phyloP scores from a whole-genome alignment of 23 tunicate species.

The Pegea sp. region DNA sequence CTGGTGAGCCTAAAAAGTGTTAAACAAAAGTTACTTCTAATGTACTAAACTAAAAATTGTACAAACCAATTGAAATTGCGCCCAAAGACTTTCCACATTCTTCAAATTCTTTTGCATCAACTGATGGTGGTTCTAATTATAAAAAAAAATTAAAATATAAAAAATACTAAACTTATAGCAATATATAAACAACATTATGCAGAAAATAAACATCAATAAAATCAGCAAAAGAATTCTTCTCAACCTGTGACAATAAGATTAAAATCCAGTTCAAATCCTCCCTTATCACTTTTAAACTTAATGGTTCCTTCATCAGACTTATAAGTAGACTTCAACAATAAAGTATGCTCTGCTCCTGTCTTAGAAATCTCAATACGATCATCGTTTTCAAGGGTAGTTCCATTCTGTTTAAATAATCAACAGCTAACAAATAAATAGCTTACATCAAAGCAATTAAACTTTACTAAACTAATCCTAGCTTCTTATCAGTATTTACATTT shows the following conservation, averaged over 20 bases:
- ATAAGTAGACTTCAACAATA: conserved; percentile 29
- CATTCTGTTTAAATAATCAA: conserved; percentile 17
- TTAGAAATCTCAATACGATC: conserved; percentile 36
- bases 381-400: conserved; percentile 20
- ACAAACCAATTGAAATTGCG: conserved; percentile 25
- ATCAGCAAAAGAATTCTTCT: no score
- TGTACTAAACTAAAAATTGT: not conserved
- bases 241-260: conserved; percentile 53
- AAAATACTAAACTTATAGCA: no score
- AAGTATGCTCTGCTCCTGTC: conserved; percentile 20
- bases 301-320: conserved; percentile 63
- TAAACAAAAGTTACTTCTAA: not conserved
- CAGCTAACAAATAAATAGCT: not conserved
- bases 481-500: no score
- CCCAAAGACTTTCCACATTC: conserved; percentile 29
- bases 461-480: no score
- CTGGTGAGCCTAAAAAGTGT: conserved; percentile 14
- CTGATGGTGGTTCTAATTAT: conserved; percentile 62
- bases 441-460: not conserved
- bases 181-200: not conserved
- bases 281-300: conserved; percentile 41
- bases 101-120: conserved; percentile 64
- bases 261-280: conserved; percentile 62
- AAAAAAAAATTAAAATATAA: conserved; percentile 1
- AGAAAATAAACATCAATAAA: not conserved